Base-by-base conservation (phyloP, 2,113 vertebrate genomes). In the Hippocampus zosterae region DNA sequence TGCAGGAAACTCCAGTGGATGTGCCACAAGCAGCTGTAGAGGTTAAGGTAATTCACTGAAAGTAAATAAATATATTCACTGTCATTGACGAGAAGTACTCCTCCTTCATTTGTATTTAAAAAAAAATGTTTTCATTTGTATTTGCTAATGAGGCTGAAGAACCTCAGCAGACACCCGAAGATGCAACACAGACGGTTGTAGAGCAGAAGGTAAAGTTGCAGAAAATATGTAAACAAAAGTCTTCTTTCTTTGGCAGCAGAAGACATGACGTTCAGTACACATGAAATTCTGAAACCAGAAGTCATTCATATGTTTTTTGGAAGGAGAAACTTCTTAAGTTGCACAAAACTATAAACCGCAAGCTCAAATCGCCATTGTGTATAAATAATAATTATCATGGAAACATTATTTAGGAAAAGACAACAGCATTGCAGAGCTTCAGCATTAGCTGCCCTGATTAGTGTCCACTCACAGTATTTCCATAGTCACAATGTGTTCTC, bases 151-250 rank as follows among this genome's bases (percentile, higher is more conserved):
- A 72, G 55, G 68, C 78, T 68, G 79, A 74, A 42, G n/a, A 61
- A 60, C 57, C 57, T 70, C 72, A 67, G 52, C 67, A 80, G 74
- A 62, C 71, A 71, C 66, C 72, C 37, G 79, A 73, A 46, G 73
- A 79, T 65, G 70, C 44, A 67, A 56, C 55, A 44, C 50, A 75
- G 62, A 44, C 69, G 41, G 60, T 70, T 68, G 75, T 82, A 75
- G 77, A 80, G 16, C 68, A 74, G 65, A 73, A 85, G 81, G 84
- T 85, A 88, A 88, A 79, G 69, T 65, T 67, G 69, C 42, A 40
- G 33, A 23, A 40, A 44, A 73, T 69, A 52, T 60, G 57, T 42
- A 68, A 3, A 2, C 41, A 66, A 62, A 67, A 61, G 65, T 73
- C 25, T 59, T 56, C 16, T 65, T 62, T 4, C 44, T 78, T 74